A percentile compares a stretch with the other conserved stretches of the same genome.
These are phyloP conservation scores for Eremophila alpestris DNA, from an alignment of 2,797 vertebrate species.

Conservation along the genomic window DNA sequence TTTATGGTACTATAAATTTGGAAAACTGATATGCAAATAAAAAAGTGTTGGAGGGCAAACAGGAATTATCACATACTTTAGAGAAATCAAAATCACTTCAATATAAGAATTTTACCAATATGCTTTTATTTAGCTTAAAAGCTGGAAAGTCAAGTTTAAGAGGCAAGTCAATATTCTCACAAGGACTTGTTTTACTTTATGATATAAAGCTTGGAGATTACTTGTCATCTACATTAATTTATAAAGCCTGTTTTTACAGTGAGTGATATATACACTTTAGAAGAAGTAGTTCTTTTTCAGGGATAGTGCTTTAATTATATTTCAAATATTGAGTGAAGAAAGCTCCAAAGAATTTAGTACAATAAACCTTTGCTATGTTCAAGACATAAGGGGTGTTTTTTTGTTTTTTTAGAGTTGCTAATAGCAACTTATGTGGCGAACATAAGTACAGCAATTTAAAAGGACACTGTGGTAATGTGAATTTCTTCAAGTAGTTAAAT, in stretches of 20 bases:
- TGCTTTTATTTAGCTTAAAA: neutral
- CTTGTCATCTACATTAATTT: constrained; percentile 13
- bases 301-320: constrained; percentile 3
- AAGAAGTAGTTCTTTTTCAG: neutral
- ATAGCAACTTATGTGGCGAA: constrained; percentile 64
- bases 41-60: neutral
- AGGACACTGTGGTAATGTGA: constrained; percentile 60
- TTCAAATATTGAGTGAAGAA: neutral
- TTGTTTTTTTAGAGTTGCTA: constrained; percentile 56
- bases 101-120: neutral
- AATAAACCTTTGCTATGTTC: constrained; percentile 22
- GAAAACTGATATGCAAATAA: neutral
- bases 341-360: neutral
- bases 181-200: constrained; percentile 32
- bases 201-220: neutral
- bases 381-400: neutral
- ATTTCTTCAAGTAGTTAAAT: constrained; percentile 69
- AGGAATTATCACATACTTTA: neutral
- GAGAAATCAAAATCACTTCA: neutral
- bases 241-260: constrained; percentile 3
- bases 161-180: neutral
- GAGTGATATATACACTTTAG: neutral
- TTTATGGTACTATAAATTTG: neutral
- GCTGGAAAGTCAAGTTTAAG: neutral
- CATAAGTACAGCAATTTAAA: constrained; percentile 69